These are phyloP conservation scores for Tenodera sinensis DNA, from an alignment of 2,888 invertebrate genomes.

Conservation along the genomic window DNA sequence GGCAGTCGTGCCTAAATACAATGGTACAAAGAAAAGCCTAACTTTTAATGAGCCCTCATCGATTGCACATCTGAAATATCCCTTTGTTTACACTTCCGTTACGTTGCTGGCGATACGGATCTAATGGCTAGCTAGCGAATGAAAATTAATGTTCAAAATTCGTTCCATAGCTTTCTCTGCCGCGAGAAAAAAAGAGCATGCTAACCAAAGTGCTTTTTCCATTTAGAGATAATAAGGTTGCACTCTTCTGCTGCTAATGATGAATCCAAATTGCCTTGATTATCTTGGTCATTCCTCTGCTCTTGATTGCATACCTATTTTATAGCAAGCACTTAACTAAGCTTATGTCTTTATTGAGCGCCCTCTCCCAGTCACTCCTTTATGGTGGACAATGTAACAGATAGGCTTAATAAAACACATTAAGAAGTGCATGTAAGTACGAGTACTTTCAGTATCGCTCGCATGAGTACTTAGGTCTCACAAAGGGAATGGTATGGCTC, in stretches of 20 bases:
- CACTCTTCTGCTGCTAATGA: not conserved
- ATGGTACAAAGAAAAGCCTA: not conserved
- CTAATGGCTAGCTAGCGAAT: not conserved
- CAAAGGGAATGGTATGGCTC: no score
- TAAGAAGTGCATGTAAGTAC: no score
- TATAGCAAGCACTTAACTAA: not conserved
- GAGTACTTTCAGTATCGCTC: no score
- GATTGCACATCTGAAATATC: not conserved
- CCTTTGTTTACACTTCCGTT: not conserved
- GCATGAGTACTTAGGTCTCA: not conserved
- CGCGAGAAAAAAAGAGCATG: not conserved
- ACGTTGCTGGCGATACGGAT: not conserved
- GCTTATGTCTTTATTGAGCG: not conserved
- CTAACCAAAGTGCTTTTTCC: not conserved
- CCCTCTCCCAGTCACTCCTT: not conserved
- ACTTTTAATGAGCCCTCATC: not conserved
- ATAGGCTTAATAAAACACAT: no score
- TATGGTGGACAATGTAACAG: no score
- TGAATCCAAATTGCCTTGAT: not conserved
- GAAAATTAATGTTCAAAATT: not conserved
- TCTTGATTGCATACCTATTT: not conserved
- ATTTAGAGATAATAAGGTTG: not conserved
- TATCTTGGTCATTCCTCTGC: not conserved
- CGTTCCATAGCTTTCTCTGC: not conserved
- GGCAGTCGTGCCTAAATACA: not conserved